Percentiles rank a stretch among this genome's conserved stretches.
These are phyloP conservation scores for Caenorhabditis sp. DNA, from an alignment of 2,888 invertebrate species.

Conservation along the genomic window DNA sequence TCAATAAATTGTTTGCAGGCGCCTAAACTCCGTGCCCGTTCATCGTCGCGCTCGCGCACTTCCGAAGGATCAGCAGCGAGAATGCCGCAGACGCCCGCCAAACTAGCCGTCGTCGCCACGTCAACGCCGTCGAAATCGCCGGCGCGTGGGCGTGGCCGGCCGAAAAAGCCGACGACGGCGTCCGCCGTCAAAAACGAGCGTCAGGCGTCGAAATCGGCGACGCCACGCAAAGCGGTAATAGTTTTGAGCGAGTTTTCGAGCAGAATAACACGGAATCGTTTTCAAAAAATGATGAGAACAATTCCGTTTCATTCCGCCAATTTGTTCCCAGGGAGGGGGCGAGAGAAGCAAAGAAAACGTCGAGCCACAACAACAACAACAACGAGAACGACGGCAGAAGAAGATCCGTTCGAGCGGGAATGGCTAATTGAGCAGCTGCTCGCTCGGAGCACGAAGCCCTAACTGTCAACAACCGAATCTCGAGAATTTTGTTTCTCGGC, in stretches of 20 bases:
- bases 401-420: constrained; percentile 7
- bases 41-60: constrained; percentile 20
- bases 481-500: too few relatives aligned
- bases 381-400: background rate
- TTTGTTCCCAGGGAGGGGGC: too few relatives aligned
- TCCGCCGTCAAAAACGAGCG: background rate
- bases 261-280: background rate
- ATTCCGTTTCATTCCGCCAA: too few relatives aligned
- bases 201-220: constrained; percentile 8
- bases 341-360: constrained; percentile 26
- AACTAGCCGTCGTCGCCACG: background rate
- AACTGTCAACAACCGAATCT: too few relatives aligned
- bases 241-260: background rate
- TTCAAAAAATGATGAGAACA: too few relatives aligned
- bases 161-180: background rate
- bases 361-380: constrained; percentile 41
- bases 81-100: background rate
- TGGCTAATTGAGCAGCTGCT: constrained; percentile 54
- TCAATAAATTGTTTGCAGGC: constrained; percentile 6
- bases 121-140: constrained; percentile 20
- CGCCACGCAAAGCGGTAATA: constrained; percentile 10
- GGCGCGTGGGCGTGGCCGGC: constrained; percentile 10
- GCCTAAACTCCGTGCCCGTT: constrained; percentile 25
- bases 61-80: background rate
- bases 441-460: too few relatives aligned